Evolutionary conservation across 2,888 invertebrate species (phyloP), one percentile per base, ranked within the genome.

Genomic region (Drosophila pseudotakahashii): DNA sequence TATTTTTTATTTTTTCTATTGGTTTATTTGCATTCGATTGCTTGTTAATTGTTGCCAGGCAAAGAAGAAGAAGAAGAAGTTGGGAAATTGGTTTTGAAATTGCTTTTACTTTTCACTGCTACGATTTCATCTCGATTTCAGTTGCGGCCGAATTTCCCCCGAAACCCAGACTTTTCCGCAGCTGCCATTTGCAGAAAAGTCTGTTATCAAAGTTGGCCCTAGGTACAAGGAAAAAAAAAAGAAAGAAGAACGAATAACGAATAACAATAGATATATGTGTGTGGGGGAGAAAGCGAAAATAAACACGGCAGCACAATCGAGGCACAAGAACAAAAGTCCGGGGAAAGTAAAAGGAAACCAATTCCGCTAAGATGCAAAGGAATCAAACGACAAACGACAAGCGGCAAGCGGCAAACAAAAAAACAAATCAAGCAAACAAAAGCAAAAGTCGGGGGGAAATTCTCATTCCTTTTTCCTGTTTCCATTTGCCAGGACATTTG

Each of bases 1-100:
- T n/a, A n/a, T n/a, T n/a, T n/a, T n/a, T n/a, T n/a, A n/a, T 19
- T 45, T 19, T 32, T 47, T 13, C 30, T 32, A 51, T 71, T 41
- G 51, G 59, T 52, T 70, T 58, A 51, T 60, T 60, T 70, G 47
- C 39, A 66, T 66, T 62, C 48, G 53, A 64, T 67, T 54, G 69
- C 48, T 41, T 72, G 60, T 69, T 69, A 69, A 69, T 69, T 69
- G 69, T 69, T 72, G 73, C 52, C 72, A 42, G 26, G 41, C 72
- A 19, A 19, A 19, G n/a, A n/a, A n/a, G n/a, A n/a, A n/a, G 26
- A 26, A 26, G 6, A 26, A 26, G 13, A 69, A 69, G 26, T 32
- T 36, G 44, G 34, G 42, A 44, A 68, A 70, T 57, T 57, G 50
- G 45, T 55, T 70, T 44, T 19, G 11, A 66, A 68, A 67, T 67